Evolutionary conservation across 2,888 invertebrate genomes (phyloP), one percentile per base, ranked within the genome.

Genomic region (Tetragnatha montana): DNA sequence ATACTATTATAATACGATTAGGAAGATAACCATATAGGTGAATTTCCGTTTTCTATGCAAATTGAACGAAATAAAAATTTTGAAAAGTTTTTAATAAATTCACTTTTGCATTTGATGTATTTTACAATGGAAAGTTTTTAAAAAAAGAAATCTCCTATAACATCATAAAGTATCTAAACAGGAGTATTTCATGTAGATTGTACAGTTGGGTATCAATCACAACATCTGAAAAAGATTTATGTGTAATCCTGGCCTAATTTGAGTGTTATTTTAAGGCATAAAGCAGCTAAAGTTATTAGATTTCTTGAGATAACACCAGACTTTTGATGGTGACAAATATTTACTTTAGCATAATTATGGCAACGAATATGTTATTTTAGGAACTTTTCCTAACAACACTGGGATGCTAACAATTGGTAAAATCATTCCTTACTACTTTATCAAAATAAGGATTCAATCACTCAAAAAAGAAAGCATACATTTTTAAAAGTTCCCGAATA

Each of bases 261-360:
- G 69, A 81, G 81, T 70, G 81, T 19, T 81, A 70, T 47, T 81
- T 69, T 49, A 70, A 69, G 47, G 21, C 22, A 35, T 19, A 70
- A 47, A 47, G 12, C 10, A n/a, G 49, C 69, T 49, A 35, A n/a
- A 35, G 70, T 69, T 81, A 70, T 81, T 70, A 81, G 70, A 35
- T 81, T 49, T 49, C 70, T 19, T 47, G 47, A 70, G 81, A 70
- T 81, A 49, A 81, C 35, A 81, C 12, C 4, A n/a, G 4, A 73
- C 21, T 21, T 21, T 22, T 73, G 21, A 19, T 70, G 70, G 70
- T 12, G 70, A 49, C 70, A 81, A 81, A 70, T 35, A 81, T 81
- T 81, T 49, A 70, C 47, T 49, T 70, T 81, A 12, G 8, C 69
- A 19, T 81, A 70, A 81, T 70, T 70, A 49, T 19, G 60, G 12